Base-by-base conservation (phyloP, 1,140 invertebrate genomes). In the Pararge aegeria region DNA sequence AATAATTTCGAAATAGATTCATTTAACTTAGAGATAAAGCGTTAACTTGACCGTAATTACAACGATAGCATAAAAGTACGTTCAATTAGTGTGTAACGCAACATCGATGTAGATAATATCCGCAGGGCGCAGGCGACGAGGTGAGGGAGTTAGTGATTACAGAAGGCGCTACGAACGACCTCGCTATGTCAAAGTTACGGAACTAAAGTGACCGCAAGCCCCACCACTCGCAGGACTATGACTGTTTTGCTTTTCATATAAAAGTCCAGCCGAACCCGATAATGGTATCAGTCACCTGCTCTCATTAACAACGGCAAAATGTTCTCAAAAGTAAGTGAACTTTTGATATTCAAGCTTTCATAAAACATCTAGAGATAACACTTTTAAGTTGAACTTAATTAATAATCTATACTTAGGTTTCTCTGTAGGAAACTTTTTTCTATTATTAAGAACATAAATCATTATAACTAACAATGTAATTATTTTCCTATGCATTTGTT, bases 141-240 rank as follows among this genome's bases (percentile, higher is more conserved):
- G 55, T 34, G 66, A 63, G 64, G 46, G 58, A 62, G 61, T 56
- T 61, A 68, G 66, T 67, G 66, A 69, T 80, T 70, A 70, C 52
- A 66, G 72, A 65, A 70, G 70, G 71, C 24, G 42, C 75, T 74
- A 59, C 54, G 3, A 68, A 66, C 76, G 86, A 87, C 86, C 86
- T 89, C 86, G 86, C 75, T 70, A 72, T 89, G 86, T 89, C 86
- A 89, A 86, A 87, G 71, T 89, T 89, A 84, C 86, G 86, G 86
- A 89, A 89, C 86, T 84, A 61, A 72, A 73, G 67, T 84, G 86
- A 87, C 84, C 84, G 81, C 72, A 75, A 55, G 38, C 86, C 86
- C 83, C 86, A 75, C 83, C 78, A 85, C 71, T 29, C 16, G 9
- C 68, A 86, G 83, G 84, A 80, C 73, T 61, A 70, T 58, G 70